Evolutionary conservation across 2,888 invertebrate species (phyloP).

Genomic region (Seladonia tumulorum): DNA sequence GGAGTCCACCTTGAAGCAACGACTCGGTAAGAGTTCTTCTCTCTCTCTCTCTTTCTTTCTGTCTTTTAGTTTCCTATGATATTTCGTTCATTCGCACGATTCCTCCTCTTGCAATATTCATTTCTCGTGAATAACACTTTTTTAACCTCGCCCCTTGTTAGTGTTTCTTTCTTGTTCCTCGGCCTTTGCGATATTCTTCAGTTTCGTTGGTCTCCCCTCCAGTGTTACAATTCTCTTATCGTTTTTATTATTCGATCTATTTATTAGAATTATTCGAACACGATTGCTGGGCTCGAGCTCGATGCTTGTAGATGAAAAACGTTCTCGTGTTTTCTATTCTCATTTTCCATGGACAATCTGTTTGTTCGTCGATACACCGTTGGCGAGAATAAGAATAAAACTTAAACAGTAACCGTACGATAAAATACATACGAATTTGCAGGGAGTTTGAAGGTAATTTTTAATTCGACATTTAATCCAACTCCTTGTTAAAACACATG

Average conservation of each 20-base stretch:
- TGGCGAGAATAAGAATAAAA: too few species aligned
- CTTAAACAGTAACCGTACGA: too few species aligned
- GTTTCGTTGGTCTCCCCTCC: neutral
- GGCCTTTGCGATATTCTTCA: neutral
- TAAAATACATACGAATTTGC: neutral
- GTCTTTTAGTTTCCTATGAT: neutral
- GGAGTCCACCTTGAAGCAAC: slow-evolving; percentile 93
- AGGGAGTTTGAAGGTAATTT: neutral
- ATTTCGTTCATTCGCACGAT: neutral
- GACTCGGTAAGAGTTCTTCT: slow-evolving; percentile 86
- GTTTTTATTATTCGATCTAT: slow-evolving; percentile 1
- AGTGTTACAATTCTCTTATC: slow-evolving; percentile 2
- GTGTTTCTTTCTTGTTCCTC: neutral
- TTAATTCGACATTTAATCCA: neutral
- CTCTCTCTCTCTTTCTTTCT: neutral
- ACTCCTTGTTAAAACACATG: neutral
- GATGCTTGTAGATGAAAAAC: too few species aligned
- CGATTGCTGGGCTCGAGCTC: too few species aligned
- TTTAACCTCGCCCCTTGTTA: neutral
- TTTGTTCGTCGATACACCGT: too few species aligned
- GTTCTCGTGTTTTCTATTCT: too few species aligned
- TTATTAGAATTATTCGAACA: neutral
- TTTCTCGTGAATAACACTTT: neutral
- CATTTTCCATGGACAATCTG: too few species aligned
- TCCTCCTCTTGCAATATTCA: neutral